A percentile compares a stretch with the other conserved stretches of the same genome.
These are phyloP conservation scores for Psittacula cyanocephala DNA, from an alignment of 2,113 vertebrate species.

Conservation along the genomic window DNA sequence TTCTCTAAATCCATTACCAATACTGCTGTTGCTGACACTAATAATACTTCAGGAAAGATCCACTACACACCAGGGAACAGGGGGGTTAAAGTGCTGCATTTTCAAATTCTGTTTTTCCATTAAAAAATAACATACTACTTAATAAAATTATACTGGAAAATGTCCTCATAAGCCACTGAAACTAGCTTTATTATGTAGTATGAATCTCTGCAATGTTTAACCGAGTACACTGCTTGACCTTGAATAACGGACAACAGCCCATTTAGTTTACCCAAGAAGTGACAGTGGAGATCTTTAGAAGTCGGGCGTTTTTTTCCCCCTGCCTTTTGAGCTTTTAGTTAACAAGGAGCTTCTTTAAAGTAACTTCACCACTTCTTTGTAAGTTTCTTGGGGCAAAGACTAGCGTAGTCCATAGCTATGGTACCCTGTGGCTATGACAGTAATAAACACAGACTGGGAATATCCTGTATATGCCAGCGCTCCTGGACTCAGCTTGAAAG, in stretches of 20 bases:
- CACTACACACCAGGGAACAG: background rate
- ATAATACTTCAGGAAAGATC: background rate
- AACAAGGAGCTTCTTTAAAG: background rate
- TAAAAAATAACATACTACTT: background rate
- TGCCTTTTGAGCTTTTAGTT: background rate
- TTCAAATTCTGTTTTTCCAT: background rate
- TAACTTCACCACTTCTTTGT: background rate
- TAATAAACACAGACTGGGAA: background rate
- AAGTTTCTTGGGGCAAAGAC: background rate
- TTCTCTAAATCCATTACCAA: background rate
- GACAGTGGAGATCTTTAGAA: background rate
- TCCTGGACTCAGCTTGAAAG: background rate
- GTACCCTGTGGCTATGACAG: background rate
- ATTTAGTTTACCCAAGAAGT: background rate
- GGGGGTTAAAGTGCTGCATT: background rate
- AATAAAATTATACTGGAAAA: background rate
- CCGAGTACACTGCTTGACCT: background rate
- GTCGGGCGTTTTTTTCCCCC: background rate
- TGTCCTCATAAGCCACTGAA: background rate
- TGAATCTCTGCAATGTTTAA: background rate
- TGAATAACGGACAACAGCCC: background rate
- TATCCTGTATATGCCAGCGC: fast-evolving
- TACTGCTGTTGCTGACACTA: background rate
- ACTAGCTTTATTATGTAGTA: background rate
- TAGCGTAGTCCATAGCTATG: background rate